Conservation (phyloP, 1,140 invertebrate species). For the Zeugodacus cucurbitae region DNA sequence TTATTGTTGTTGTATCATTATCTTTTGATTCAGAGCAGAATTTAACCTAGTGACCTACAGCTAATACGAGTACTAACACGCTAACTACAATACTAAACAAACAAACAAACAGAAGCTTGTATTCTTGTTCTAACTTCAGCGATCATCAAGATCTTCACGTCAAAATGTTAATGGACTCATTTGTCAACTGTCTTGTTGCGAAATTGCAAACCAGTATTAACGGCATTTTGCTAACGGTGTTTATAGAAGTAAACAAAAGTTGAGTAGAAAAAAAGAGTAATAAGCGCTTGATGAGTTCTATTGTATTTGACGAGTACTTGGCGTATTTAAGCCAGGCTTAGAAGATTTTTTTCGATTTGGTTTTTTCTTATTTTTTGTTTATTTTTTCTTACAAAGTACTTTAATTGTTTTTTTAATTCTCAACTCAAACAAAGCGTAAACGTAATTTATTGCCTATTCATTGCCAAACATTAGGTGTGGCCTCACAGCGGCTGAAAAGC, state of each 20-base stretch:
- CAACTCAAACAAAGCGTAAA: background rate
- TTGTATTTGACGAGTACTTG: background rate
- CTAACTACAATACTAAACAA: background rate
- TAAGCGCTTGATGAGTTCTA: background rate
- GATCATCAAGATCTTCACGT: background rate
- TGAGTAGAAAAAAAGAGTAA: background rate
- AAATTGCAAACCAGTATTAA: background rate
- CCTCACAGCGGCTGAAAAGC: background rate
- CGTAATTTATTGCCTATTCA: background rate
- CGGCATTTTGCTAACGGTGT: background rate
- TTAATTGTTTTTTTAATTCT: background rate
- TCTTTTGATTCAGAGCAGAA: slow-evolving; percentile 29
- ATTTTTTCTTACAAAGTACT: background rate
- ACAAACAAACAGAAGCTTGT: background rate
- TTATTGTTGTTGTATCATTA: background rate
- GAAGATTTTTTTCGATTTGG: background rate
- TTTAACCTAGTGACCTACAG: slow-evolving; percentile 26
- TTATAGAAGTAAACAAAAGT: background rate
- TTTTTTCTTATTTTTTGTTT: background rate
- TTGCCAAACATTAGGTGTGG: background rate
- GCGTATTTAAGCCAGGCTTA: background rate
- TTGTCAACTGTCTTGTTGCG: background rate
- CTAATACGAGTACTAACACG: background rate
- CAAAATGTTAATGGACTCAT: background rate
- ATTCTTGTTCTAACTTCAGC: background rate